Conservation (phyloP, 2,113 vertebrate genomes). For the Myrmecophaga tridactyla region DNA sequence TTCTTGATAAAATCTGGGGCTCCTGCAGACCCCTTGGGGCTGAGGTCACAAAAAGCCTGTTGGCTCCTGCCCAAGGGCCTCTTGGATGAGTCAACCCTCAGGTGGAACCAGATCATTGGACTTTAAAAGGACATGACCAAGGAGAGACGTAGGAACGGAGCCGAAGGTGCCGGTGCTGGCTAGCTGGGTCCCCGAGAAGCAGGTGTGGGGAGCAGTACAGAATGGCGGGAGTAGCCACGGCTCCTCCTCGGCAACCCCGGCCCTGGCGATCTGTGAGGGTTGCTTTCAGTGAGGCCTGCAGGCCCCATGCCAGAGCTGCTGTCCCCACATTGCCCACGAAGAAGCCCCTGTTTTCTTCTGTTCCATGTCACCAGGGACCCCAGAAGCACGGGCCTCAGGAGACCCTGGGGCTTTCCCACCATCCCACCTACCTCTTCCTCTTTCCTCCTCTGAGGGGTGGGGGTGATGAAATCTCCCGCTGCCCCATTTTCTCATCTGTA, state of each 20-base stretch:
- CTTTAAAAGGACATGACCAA: neutral
- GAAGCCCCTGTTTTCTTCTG: neutral
- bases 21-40: neutral
- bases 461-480: too few species aligned
- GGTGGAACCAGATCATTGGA: neutral
- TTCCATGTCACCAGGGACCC: neutral
- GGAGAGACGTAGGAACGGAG: neutral
- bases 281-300: neutral
- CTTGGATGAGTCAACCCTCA: neutral
- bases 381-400: neutral
- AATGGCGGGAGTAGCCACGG: accelerated
- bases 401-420: neutral
- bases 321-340: neutral
- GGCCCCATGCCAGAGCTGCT: neutral
- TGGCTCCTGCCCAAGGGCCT: neutral
- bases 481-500: neutral
- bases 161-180: neutral
- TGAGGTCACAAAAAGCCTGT: neutral
- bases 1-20: neutral
- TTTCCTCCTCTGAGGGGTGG: neutral
- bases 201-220: neutral
- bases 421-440: neutral
- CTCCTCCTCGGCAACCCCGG: neutral
- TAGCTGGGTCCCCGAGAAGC: too few species aligned
- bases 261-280: too few species aligned